Conservation (phyloP, 2,888 invertebrate genomes). For the Lycia hirtaria region DNA sequence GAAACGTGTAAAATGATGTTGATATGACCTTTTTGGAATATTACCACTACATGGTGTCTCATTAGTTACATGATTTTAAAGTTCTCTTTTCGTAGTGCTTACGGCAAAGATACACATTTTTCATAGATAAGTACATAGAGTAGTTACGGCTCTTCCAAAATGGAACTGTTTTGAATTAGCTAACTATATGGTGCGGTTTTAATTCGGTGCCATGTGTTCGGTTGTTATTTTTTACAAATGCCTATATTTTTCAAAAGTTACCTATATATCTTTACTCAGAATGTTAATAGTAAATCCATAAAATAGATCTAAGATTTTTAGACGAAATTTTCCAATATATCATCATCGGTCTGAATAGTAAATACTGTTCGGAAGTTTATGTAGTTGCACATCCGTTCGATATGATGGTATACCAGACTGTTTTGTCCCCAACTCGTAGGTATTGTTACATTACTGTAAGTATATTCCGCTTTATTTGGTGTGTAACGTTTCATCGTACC, state of each 20-base stretch:
- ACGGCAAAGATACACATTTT: slow-evolving; percentile 32
- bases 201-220: slow-evolving; percentile 80
- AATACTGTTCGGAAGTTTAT: slow-evolving; percentile 10
- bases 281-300: slow-evolving; percentile 46
- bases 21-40: slow-evolving; percentile 36
- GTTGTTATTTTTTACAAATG: slow-evolving; percentile 78
- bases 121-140: slow-evolving; percentile 41
- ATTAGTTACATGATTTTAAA: slow-evolving; percentile 42
- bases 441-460: slow-evolving; percentile 28
- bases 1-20: slow-evolving; percentile 23
- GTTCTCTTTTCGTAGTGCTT: slow-evolving; percentile 41
- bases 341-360: slow-evolving; percentile 28
- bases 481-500: slow-evolving; percentile 10
- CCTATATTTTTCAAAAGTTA: slow-evolving; percentile 73
- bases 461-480: slow-evolving; percentile 22
- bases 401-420: slow-evolving; percentile 32
- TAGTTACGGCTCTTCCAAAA: slow-evolving; percentile 45
- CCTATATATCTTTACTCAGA: slow-evolving; percentile 60
- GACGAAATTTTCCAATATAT: slow-evolving; percentile 41
- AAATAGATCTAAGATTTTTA: slow-evolving; percentile 42
- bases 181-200: slow-evolving; percentile 72
- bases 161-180: slow-evolving; percentile 54
- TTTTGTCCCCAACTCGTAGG: slow-evolving; percentile 32
- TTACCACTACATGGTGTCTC: slow-evolving; percentile 38
- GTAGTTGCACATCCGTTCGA: slow-evolving; percentile 16